A percentile compares a stretch with the other conserved stretches of the same genome.
phyloP scores from a whole-genome alignment of 2,888 invertebrate species.

The Meganola albula region DNA sequence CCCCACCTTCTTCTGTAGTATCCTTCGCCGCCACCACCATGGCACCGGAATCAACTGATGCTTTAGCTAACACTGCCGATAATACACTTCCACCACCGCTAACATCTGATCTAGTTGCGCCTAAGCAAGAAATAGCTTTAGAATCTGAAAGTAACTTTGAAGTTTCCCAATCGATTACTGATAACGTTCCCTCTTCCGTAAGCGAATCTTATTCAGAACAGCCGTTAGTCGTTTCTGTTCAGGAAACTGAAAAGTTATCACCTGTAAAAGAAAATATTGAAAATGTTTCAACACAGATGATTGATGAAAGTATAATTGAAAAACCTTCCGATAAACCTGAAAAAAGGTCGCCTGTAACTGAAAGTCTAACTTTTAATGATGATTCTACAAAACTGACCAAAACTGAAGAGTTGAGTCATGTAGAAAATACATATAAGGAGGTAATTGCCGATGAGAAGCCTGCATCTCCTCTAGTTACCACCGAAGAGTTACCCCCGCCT shows the following conservation, averaged over 20 bases:
- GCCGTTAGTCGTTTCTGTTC: not conserved
- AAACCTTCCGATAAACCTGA: too few relatives aligned
- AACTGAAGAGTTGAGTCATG: too few relatives aligned
- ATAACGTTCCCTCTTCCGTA: conserved; percentile 30
- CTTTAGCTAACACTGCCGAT: conserved; percentile 63
- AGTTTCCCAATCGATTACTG: conserved; percentile 24
- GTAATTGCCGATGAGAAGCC: too few relatives aligned
- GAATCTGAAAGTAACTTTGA: conserved; percentile 23
- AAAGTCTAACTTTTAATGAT: too few relatives aligned
- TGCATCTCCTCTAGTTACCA: too few relatives aligned
- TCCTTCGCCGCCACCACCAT: conserved; percentile 84
- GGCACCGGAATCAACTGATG: conserved; percentile 73
- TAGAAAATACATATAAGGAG: not conserved
- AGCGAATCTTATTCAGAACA: conserved; percentile 20
- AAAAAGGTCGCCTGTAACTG: too few relatives aligned
- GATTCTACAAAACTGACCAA: too few relatives aligned
- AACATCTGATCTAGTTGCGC: conserved; percentile 39
- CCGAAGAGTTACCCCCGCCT: conserved; percentile 17
- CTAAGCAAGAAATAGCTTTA: conserved; percentile 28
- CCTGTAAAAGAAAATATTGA: not conserved
- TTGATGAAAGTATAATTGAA: too few relatives aligned
- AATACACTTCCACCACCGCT: conserved; percentile 47
- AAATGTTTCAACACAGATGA: not conserved
- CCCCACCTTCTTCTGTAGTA: conserved; percentile 86
- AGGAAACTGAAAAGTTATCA: not conserved